These are phyloP conservation scores for Stenotaenia linearis DNA, from an alignment of 2,888 invertebrate species.

Conservation along the genomic window DNA sequence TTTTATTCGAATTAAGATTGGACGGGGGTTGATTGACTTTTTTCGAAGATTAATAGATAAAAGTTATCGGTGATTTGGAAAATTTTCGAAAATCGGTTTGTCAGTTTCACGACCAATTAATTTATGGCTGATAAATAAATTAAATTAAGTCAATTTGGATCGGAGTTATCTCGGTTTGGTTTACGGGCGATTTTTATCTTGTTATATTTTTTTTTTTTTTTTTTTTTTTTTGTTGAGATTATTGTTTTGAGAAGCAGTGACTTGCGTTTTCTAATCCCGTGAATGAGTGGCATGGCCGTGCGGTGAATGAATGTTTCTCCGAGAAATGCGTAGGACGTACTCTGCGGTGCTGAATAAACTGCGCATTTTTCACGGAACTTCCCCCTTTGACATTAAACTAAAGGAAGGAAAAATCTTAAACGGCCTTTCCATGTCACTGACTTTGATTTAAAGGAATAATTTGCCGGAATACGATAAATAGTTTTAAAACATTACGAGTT, in stretches of 20 bases:
- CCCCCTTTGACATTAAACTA: neutral
- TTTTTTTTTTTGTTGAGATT: neutral
- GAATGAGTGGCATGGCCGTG: neutral
- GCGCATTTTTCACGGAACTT: neutral
- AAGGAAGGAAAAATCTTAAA: neutral
- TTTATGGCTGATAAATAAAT: neutral
- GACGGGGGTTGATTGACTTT: neutral
- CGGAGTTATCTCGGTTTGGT: neutral
- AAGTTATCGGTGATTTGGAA: neutral
- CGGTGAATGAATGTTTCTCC: neutral
- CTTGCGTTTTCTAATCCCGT: neutral
- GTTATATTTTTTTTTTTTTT: neutral
- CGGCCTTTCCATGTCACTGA: neutral
- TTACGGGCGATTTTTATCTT: neutral
- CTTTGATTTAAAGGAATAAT: neutral
- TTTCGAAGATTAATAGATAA: neutral
- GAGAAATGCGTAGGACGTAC: neutral
- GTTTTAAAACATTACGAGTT: too few relatives aligned
- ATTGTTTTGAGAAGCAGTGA: neutral
- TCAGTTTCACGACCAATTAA: neutral
- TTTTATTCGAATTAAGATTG: too few relatives aligned
- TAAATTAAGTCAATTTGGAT: neutral
- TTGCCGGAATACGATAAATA: neutral
- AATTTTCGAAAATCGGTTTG: too few relatives aligned
- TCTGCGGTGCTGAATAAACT: neutral